Evolutionary conservation across 2,113 vertebrate species (phyloP), one percentile per base, ranked within the genome.

Genomic region (Petaurus breviceps): DNA sequence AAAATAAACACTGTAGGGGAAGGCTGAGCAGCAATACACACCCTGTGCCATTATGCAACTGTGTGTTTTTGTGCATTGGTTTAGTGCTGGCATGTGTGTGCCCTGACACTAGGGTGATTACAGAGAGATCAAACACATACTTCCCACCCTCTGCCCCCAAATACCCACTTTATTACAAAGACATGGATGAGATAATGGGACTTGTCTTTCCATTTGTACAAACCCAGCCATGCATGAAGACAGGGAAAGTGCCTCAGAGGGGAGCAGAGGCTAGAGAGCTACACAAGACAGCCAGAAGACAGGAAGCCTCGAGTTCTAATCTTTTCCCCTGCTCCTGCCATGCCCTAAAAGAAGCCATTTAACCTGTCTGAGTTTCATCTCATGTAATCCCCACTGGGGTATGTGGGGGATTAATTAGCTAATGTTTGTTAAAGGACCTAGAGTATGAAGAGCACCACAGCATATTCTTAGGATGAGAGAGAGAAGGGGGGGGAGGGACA

Each of bases 1-100:
- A 97, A 98, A 96, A 96, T 94, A 97, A 97, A 97, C 91, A 91
- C 68, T 90, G 22, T 37, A 95, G 91, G 47, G 93, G 91, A 97
- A 94, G 93, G 31, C 91, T 50, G 52, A 91, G 90, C 89, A 47
- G 92, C 93, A 24, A 96, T 96, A 92, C 93, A 49, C 55, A 46
- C 91, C 92, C 94, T 93, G 54, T 0, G 91, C 94, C 93, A 95
- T 52, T 43, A 90, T 95, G 95, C 93, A 92, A 92, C 94, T 43
- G 43, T 90, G 55, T 96, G 90, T 96, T 97, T 98, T 96, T 14
- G 95, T 26, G 37, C 90, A 51, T 9, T 37, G 11, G 26, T 12
- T 68, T 91, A 51, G 55, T 47, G 37, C 51, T 84, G 51, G 84
- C 47, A 31, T 50, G 43, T 92, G 91, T 52, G 84, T 96, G 93